Percentiles rank a stretch among this genome's conserved stretches.
Evolutionary conservation across 2,113 vertebrate species (phyloP).

Genomic region (Callionymus lyra): DNA sequence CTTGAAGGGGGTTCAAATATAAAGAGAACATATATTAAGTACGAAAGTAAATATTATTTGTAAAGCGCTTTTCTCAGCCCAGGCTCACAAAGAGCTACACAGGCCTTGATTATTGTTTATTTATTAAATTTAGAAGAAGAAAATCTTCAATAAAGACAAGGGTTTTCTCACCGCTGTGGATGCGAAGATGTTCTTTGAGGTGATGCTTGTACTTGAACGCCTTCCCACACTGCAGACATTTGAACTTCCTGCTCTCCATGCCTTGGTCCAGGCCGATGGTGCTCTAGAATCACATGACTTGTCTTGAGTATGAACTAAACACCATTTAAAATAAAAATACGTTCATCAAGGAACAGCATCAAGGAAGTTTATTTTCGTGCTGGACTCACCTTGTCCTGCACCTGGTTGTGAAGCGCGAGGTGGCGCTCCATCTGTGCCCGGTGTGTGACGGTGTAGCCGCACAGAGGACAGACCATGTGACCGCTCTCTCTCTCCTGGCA

Average conservation of each 20-base stretch:
- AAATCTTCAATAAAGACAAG: slow-evolving; percentile 31
- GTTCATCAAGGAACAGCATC: no score
- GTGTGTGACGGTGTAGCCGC: slow-evolving; percentile 61
- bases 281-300: slow-evolving; percentile 20
- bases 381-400: slow-evolving; percentile 57
- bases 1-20: no score
- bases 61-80: no score
- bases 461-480: slow-evolving; percentile 59
- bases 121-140: not conserved
- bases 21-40: no score
- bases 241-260: slow-evolving; percentile 71
- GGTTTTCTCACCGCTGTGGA: slow-evolving; percentile 73
- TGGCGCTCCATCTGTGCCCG: slow-evolving; percentile 67
- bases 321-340: not conserved
- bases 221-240: slow-evolving; percentile 76
- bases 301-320: no score
- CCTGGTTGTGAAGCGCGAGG: slow-evolving; percentile 56
- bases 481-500: slow-evolving; percentile 61
- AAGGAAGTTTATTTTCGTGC: not conserved
- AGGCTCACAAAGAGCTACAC: no score
- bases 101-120: not conserved
- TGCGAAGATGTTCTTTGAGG: slow-evolving; percentile 77
- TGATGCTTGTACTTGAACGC: slow-evolving; percentile 81
- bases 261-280: slow-evolving; percentile 48
- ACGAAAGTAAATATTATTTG: no score